Conservation (phyloP, 2,888 invertebrate species). For the Drosophila stalkeri region DNA sequence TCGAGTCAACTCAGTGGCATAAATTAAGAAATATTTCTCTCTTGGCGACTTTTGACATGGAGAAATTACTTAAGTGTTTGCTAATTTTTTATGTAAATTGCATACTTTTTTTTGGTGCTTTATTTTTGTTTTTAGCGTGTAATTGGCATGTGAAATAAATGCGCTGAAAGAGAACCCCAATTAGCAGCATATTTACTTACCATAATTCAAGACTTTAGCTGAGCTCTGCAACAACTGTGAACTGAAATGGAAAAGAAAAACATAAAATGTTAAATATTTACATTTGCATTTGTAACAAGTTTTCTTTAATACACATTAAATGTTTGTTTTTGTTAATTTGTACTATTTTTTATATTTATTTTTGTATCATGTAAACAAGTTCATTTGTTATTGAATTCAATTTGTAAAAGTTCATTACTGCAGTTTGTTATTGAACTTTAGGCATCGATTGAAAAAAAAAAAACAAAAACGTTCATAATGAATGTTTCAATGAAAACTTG, state of each 20-base stretch:
- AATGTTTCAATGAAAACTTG: conserved; percentile 46
- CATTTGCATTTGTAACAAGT: conserved; percentile 19
- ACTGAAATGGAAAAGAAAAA: conserved; percentile 51
- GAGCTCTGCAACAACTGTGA: conserved; percentile 32
- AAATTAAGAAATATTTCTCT: conserved; percentile 75
- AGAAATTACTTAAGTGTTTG: conserved; percentile 58
- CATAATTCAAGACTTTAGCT: conserved; percentile 65
- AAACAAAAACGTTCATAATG: conserved; percentile 10
- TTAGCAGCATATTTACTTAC: conserved; percentile 68
- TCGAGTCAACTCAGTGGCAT: conserved; percentile 42
- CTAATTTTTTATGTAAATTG: conserved; percentile 73
- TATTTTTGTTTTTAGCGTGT: conserved; percentile 8
- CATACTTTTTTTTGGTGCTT: not conserved
- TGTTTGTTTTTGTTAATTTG: not conserved
- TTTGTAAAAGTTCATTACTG: conserved; percentile 37
- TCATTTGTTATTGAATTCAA: conserved; percentile 29
- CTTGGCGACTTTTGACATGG: conserved; percentile 65
- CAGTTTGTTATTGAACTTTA: conserved; percentile 66
- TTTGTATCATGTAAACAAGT: conserved; percentile 5
- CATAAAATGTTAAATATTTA: conserved; percentile 12
- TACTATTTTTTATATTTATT: not conserved
- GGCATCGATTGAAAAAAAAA: conserved; percentile 13
- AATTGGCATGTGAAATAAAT: conserved; percentile 48
- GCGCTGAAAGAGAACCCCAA: conserved; percentile 44
- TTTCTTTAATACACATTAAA: conserved; percentile 5